Evolutionary conservation across 2,797 vertebrate species (phyloP), one percentile per base, ranked within the genome.

Genomic region (Crossoptilon crossoptilon): DNA sequence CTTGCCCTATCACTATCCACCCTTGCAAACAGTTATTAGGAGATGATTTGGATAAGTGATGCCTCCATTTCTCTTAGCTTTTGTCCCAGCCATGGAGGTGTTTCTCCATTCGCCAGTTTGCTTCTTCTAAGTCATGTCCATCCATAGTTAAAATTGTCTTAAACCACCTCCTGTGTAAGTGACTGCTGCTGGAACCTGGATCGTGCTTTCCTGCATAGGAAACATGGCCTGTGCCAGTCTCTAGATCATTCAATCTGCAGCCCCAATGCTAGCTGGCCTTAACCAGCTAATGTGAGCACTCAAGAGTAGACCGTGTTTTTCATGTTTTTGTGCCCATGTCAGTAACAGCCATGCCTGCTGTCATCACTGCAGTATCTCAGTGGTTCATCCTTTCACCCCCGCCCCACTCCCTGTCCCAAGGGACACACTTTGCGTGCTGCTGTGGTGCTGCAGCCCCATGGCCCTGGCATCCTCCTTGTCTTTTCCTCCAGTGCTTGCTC

Each of bases 401-500:
- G 8, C 51, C 67, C 39, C 44, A 41, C n/a, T 10, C 7, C 8
- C 15, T 7, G 4, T 43, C 4, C 31, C 55, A 27, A 51, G 29
- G 41, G 27, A 33, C 51, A 13, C 44, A 31, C 73, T 67, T 76
- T 6, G 29, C 66, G 44, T 53, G 59, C 77, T 91, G 70, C 90
- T 88, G 60, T 44, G 60, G 48, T 72, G 33, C 66, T 27, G 93
- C 60, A 46, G 58, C 75, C 77, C 63, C 64, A 74, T 0, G 2
- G 66, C 69, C 72, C 55, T 75, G 84, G 59, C 88, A 85, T 71
- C 78, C 46, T 87, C 16, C 1, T 29, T 72, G 43, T 19, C 79
- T 26, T 35, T 89, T 91, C 69, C 35, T 94, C 83, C 73, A 29
- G 59, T 84, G 87, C 92, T 84, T 72, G 23, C 35, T 27, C 58